Percentiles rank a stretch among this genome's conserved stretches.
These are phyloP conservation scores for Orientallactaga bullata DNA, from an alignment of 2,113 vertebrate species.

Conservation along the genomic window DNA sequence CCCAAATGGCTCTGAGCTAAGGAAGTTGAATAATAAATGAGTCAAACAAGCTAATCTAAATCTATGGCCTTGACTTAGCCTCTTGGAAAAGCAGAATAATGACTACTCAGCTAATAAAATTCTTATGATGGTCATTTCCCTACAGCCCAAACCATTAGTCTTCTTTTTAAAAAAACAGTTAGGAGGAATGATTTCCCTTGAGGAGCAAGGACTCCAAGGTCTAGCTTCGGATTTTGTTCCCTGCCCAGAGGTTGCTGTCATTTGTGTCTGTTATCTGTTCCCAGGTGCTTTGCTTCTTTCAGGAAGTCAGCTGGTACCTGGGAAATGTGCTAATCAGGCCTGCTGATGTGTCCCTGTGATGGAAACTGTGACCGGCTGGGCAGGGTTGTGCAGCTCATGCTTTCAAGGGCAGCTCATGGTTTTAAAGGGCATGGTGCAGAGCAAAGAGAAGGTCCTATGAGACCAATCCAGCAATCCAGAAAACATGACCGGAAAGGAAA, in stretches of 20 bases:
- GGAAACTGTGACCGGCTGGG: constrained; percentile 56
- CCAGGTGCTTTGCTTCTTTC: constrained; percentile 53
- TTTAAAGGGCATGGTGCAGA: constrained; percentile 28
- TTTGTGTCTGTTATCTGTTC: constrained; percentile 1
- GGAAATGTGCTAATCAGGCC: constrained; percentile 43
- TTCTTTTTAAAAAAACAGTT: constrained; percentile 38
- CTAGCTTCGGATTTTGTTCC: neutral
- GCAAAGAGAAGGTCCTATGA: constrained; percentile 17
- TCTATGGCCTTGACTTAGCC: constrained; percentile 21
- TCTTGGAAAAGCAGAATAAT: constrained; percentile 1
- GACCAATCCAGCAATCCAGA: constrained; percentile 12
- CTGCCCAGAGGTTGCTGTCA: constrained; percentile 6
- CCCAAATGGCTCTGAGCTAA: constrained; percentile 16
- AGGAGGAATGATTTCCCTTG: neutral
- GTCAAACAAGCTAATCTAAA: constrained; percentile 57
- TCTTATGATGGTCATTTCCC: constrained; percentile 5
- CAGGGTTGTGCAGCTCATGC: neutral
- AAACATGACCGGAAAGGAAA: constrained; percentile 43
- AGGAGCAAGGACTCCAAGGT: neutral
- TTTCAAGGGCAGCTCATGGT: neutral
- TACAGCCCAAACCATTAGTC: neutral
- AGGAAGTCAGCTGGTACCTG: constrained; percentile 47
- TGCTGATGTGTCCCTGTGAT: constrained; percentile 43
- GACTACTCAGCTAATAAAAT: constrained; percentile 54
- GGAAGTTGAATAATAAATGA: constrained; percentile 63